These are phyloP conservation scores for Oxystoma pomonae DNA, from an alignment of 2,888 invertebrate genomes.

Conservation along the genomic window DNA sequence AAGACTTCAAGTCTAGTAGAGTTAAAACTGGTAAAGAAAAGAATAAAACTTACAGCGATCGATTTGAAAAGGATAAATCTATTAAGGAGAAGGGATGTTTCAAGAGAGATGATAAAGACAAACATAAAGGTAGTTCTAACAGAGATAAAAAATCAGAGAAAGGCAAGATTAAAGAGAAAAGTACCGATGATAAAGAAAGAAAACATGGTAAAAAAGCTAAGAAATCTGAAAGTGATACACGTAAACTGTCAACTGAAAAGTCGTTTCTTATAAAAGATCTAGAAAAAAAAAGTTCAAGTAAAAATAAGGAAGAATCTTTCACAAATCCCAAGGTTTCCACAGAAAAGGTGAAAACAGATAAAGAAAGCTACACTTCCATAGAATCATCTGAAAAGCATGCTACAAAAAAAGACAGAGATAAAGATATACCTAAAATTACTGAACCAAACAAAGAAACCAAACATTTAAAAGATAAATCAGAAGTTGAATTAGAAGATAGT, in stretches of 20 bases:
- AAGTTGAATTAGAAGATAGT: constrained; percentile 21
- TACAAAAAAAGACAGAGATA: constrained; percentile 25
- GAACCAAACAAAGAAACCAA: constrained; percentile 13
- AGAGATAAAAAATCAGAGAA: constrained; percentile 16
- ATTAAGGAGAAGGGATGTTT: constrained; percentile 37
- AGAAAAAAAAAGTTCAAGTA: constrained; percentile 11
- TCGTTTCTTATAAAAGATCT: constrained; percentile 8
- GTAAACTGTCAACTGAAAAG: constrained; percentile 12
- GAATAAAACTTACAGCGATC: constrained; percentile 7
- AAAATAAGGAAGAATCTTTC: constrained; percentile 21
- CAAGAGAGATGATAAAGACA: constrained; percentile 28
- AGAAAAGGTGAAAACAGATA: too few relatives aligned
- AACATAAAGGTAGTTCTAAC: constrained; percentile 24
- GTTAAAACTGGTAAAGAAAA: constrained; percentile 21
- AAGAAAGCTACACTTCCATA: constrained; percentile 33
- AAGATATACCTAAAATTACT: constrained; percentile 17
- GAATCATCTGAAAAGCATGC: constrained; percentile 6
- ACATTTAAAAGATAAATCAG: constrained; percentile 21
- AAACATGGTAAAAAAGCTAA: neutral
- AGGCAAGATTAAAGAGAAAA: constrained; percentile 11
- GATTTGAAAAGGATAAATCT: constrained; percentile 34
- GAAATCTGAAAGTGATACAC: constrained; percentile 3
- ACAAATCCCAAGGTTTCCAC: constrained; percentile 27
- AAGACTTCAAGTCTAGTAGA: constrained; percentile 17
- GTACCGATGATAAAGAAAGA: neutral